phyloP scores from a whole-genome alignment of 2,113 vertebrate genomes.

The Mixornis gularis region DNA sequence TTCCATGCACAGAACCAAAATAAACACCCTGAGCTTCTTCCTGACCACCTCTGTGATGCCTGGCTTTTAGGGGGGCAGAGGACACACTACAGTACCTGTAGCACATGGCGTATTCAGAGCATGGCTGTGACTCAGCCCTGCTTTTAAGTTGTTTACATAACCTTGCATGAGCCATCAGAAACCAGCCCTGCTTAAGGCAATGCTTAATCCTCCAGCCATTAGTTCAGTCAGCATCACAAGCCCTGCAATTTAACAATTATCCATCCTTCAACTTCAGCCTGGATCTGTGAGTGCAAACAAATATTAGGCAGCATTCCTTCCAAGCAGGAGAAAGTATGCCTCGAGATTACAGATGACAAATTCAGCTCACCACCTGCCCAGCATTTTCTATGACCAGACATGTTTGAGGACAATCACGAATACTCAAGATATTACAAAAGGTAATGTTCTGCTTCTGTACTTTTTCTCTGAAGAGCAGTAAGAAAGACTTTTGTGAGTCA shows the following conservation, averaged over 20 bases:
- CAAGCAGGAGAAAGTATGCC: neutral
- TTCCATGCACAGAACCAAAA: neutral
- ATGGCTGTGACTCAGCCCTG: neutral
- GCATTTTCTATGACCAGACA: neutral
- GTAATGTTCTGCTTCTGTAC: neutral
- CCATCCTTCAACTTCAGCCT: neutral
- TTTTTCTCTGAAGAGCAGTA: neutral
- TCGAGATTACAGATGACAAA: neutral
- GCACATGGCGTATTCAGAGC: neutral
- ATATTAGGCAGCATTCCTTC: neutral
- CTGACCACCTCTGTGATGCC: neutral
- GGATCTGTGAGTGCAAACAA: neutral
- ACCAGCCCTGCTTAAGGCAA: neutral
- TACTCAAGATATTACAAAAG: neutral
- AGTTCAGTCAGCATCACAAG: neutral
- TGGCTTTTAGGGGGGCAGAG: neutral
- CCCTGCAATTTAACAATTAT: neutral
- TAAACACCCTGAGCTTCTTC: neutral
- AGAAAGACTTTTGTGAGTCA: neutral
- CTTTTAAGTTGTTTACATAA: constrained; percentile 32
- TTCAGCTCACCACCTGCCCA: neutral
- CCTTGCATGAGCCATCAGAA: constrained; percentile 14
- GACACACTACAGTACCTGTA: neutral
- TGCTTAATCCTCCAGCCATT: neutral
- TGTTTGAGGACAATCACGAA: rapidly evolving